These are phyloP conservation scores for Drosophila mimica DNA, from an alignment of 2,888 invertebrate genomes.

Conservation along the genomic window DNA sequence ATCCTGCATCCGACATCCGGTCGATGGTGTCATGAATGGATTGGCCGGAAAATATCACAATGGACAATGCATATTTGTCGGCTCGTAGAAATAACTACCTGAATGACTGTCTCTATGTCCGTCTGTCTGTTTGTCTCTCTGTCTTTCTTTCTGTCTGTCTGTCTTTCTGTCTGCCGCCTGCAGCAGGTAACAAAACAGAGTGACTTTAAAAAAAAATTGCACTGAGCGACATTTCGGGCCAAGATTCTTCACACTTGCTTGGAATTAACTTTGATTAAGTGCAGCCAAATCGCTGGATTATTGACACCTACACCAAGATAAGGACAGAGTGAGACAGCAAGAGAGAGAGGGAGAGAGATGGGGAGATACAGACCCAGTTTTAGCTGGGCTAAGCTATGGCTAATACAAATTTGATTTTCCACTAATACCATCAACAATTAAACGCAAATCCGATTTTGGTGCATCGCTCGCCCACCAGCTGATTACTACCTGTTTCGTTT, in stretches of 20 bases:
- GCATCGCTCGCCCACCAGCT: not conserved
- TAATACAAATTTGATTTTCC: constrained; percentile 76
- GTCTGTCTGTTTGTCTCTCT: not conserved
- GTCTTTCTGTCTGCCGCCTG: not conserved
- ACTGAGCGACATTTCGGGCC: constrained; percentile 2
- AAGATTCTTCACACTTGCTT: constrained; percentile 45
- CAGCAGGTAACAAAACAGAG: constrained; percentile 38
- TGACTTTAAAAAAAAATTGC: constrained; percentile 60
- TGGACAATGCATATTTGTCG: constrained; percentile 19
- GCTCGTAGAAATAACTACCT: constrained; percentile 13
- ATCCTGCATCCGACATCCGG: constrained; percentile 64
- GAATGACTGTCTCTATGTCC: not conserved
- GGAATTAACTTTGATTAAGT: constrained; percentile 80
- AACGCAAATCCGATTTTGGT: constrained; percentile 54
- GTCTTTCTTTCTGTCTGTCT: not conserved
- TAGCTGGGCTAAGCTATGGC: constrained; percentile 23
- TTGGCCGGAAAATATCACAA: constrained; percentile 64
- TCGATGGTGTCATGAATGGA: constrained; percentile 67
- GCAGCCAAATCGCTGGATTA: constrained; percentile 74
- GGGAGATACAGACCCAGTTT: not conserved
- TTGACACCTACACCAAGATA: constrained; percentile 72
- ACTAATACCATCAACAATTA: constrained; percentile 82
- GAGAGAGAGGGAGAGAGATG: not conserved
- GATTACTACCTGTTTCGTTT: constrained; percentile 51
- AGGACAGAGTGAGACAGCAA: not conserved